A percentile compares a stretch with the other conserved stretches of the same genome.
phyloP scores from a whole-genome alignment of 1,140 invertebrate species.

The Brachionus calyciflorus region DNA sequence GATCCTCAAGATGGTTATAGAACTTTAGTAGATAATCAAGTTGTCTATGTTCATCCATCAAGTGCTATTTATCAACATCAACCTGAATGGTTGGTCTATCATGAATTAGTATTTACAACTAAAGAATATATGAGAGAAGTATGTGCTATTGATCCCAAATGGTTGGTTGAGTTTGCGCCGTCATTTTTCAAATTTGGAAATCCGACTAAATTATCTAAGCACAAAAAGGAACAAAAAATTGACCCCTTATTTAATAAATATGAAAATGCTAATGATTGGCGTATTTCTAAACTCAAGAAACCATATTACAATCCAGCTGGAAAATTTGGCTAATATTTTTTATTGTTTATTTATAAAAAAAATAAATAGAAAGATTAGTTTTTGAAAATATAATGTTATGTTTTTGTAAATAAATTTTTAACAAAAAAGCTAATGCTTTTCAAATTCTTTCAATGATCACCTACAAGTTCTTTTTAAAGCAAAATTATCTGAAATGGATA shows the following conservation, averaged over 20 bases:
- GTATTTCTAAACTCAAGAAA: conserved; percentile 85
- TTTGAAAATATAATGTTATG: too few relatives aligned
- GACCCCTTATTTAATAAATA: conserved; percentile 99
- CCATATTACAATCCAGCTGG: conserved; percentile 57
- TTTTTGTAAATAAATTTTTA: conserved; percentile 11
- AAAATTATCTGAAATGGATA: too few relatives aligned
- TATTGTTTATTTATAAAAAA: neutral
- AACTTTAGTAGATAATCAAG: conserved; percentile 93
- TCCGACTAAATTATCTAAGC: conserved; percentile 95
- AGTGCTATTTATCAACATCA: conserved; percentile 94
- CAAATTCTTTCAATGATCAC: too few relatives aligned
- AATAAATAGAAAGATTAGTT: too few relatives aligned
- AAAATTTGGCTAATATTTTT: conserved; percentile 44
- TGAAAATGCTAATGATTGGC: conserved; percentile 97
- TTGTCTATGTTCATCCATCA: conserved; percentile 98
- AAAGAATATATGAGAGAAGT: conserved; percentile 99
- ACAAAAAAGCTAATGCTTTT: neutral
- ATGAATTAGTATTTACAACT: conserved; percentile 96
- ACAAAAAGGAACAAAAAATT: conserved; percentile 96
- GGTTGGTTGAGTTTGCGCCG: conserved; percentile 97
- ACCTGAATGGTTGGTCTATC: conserved; percentile 92
- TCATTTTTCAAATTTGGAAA: conserved; percentile 99
- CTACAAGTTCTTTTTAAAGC: too few relatives aligned
- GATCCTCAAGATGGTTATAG: conserved; percentile 98
- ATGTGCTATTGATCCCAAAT: conserved; percentile 96